These are phyloP conservation scores for Leptopterna dolabrata DNA, from an alignment of 2,888 invertebrate genomes.

Conservation along the genomic window DNA sequence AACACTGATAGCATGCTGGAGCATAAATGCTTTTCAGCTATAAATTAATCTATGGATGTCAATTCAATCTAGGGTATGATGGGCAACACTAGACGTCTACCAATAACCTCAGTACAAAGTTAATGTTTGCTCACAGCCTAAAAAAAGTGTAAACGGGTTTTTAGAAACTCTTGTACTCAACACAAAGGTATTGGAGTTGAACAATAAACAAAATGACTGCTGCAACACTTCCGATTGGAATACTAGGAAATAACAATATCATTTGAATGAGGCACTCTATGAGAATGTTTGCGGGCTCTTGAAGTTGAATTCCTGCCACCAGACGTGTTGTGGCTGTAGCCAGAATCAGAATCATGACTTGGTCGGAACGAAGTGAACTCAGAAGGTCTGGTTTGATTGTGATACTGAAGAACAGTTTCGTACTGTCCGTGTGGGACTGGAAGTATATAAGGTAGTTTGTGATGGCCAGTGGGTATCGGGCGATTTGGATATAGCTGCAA, in stretches of 20 bases:
- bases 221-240: conserved; percentile 7
- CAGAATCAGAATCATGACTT: conserved; percentile 86
- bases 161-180: not conserved
- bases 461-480: conserved; percentile 62
- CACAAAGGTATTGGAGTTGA: conserved; percentile 6
- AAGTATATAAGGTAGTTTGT: conserved; percentile 66
- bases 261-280: conserved; percentile 39
- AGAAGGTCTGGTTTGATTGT: conserved; percentile 61
- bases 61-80: not conserved
- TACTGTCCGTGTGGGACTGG: conserved; percentile 66
- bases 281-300: conserved; percentile 54
- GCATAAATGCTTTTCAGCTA: not conserved
- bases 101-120: not conserved
- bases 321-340: conserved; percentile 84
- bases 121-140: conserved; percentile 33
- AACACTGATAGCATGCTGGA: not conserved
- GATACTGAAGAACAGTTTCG: conserved; percentile 49
- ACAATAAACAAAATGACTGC: not conserved
- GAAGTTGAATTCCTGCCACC: conserved; percentile 69
- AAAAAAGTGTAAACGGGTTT: not conserved
- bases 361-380: conserved; percentile 66
- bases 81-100: not conserved
- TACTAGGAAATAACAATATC: conserved; percentile 54
- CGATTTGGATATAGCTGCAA: conserved; percentile 76
- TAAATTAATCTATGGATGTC: not conserved